Evolutionary conservation across 2,888 invertebrate genomes (phyloP).

Genomic region (Prosapia bicincta): DNA sequence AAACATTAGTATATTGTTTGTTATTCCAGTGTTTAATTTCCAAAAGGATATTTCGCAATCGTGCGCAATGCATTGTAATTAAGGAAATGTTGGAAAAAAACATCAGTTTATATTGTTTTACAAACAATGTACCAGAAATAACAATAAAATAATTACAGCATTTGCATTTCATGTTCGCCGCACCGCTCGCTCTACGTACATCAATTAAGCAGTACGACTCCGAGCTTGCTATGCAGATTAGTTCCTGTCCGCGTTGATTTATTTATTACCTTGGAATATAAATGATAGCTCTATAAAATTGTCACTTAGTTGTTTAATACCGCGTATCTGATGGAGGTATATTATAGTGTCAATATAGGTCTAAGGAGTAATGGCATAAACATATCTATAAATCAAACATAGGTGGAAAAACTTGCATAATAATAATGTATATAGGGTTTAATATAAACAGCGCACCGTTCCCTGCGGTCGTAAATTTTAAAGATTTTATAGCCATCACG

Average conservation of each 20-base stretch:
- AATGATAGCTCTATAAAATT: not conserved
- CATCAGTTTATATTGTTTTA: too few species aligned
- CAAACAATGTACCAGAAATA: not conserved
- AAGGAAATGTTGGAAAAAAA: too few species aligned
- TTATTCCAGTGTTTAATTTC: too few species aligned
- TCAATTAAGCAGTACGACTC: not conserved
- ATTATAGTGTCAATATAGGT: not conserved
- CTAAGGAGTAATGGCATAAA: conserved; percentile 2
- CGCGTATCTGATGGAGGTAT: not conserved
- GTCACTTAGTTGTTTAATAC: not conserved
- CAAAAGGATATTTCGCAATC: too few species aligned
- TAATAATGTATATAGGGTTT: not conserved
- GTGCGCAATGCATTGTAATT: too few species aligned
- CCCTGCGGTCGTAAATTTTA: not conserved
- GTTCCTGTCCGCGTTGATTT: not conserved
- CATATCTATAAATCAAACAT: not conserved
- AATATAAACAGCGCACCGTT: not conserved
- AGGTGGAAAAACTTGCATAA: not conserved
- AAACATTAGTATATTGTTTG: too few species aligned
- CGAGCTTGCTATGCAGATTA: not conserved
- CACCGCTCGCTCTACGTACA: not conserved
- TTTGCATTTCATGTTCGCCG: not conserved
- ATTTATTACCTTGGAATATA: not conserved
- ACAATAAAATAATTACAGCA: not conserved
- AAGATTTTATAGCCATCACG: not conserved